Conservation (phyloP, 2,113 vertebrate genomes). For the Numida meleagris region DNA sequence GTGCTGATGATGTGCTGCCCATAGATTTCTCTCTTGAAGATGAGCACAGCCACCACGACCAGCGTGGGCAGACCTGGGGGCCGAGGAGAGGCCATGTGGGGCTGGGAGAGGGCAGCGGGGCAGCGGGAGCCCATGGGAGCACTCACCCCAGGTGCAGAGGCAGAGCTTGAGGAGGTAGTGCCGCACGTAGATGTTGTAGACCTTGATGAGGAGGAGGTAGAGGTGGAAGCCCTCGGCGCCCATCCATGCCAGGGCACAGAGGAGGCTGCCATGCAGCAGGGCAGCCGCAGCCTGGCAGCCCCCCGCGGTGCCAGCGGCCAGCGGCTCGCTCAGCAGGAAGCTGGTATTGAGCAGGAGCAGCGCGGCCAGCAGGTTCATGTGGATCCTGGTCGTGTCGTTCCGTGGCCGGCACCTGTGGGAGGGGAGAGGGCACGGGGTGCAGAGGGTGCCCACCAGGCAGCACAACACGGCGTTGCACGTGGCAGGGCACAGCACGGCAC, state of each 20-base stretch:
- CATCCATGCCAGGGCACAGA: background rate
- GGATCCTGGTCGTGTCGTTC: background rate
- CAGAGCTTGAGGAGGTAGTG: slow-evolving; percentile 10
- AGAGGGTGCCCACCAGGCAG: accelerated
- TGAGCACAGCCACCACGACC: background rate
- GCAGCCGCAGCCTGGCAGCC: background rate
- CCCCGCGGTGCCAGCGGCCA: accelerated
- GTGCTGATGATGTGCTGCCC: background rate
- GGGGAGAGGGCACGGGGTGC: background rate
- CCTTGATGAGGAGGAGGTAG: background rate
- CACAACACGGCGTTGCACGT: background rate
- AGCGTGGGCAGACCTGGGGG: background rate
- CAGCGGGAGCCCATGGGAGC: background rate
- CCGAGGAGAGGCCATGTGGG: background rate
- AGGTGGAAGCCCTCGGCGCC: background rate
- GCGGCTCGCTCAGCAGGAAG: background rate
- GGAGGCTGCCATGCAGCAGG: background rate
- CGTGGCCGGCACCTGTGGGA: background rate
- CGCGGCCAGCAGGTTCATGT: background rate
- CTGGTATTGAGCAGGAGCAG: background rate
- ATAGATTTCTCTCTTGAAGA: background rate
- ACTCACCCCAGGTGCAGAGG: background rate
- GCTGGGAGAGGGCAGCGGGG: accelerated
- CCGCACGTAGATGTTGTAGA: background rate
- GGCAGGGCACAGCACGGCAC: background rate